Evolutionary conservation across 2,113 vertebrate species (phyloP).

Genomic region (Tachysurus fulvidraco): DNA sequence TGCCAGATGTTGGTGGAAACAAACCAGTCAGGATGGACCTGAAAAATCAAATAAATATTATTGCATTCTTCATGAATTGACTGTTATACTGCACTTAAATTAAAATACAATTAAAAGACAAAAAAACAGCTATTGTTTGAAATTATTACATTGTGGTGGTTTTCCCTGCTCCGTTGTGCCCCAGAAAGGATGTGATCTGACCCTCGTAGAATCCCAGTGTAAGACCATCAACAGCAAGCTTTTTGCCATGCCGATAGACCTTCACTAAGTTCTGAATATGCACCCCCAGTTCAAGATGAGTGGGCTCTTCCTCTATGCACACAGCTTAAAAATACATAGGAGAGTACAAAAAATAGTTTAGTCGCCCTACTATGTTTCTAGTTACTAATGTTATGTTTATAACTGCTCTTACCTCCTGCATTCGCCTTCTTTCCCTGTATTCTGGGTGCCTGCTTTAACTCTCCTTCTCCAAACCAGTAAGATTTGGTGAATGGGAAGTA

Average conservation of each 20-base stretch:
- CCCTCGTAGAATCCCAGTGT: slow-evolving; percentile 95
- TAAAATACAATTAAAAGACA: background rate
- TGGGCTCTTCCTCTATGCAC: slow-evolving; percentile 90
- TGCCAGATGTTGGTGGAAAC: slow-evolving; percentile 93
- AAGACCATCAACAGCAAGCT: slow-evolving; percentile 91
- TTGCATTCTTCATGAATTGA: background rate
- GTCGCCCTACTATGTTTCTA: background rate
- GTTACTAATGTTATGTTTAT: background rate
- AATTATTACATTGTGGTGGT: slow-evolving; percentile 94
- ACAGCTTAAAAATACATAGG: slow-evolving; percentile 70
- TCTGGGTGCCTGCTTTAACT: slow-evolving; percentile 61
- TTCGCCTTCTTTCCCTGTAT: slow-evolving; percentile 69
- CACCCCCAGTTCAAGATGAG: slow-evolving; percentile 87
- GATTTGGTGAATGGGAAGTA: slow-evolving; percentile 91
- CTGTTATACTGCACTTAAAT: background rate
- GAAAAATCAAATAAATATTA: slow-evolving; percentile 23
- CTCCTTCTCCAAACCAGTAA: slow-evolving; percentile 89
- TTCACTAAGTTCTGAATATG: slow-evolving; percentile 95
- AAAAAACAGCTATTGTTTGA: background rate
- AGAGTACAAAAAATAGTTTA: background rate
- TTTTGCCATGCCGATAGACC: slow-evolving; percentile 90
- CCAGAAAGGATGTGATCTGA: slow-evolving; percentile 96
- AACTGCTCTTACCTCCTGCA: slow-evolving; percentile 76
- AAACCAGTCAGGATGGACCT: slow-evolving; percentile 97
- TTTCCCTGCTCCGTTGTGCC: slow-evolving; percentile 97